Evolutionary conservation across 2,888 invertebrate genomes (phyloP).

Genomic region (Cephus spinipes): DNA sequence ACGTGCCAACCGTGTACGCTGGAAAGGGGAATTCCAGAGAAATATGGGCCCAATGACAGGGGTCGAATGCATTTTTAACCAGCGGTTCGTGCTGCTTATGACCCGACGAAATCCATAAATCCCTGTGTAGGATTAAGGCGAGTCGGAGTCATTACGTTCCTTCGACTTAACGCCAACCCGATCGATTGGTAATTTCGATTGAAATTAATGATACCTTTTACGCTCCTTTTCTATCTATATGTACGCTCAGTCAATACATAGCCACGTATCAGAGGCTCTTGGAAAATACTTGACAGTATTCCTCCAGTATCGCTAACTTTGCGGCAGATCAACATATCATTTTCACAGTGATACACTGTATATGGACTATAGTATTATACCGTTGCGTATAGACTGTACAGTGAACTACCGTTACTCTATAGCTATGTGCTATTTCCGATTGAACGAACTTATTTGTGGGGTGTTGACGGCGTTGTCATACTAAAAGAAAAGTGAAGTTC

Average conservation of each 20-base stretch:
- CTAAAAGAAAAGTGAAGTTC: background rate
- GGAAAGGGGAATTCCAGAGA: conserved; percentile 42
- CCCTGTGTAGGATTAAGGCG: conserved; percentile 16
- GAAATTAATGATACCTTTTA: conserved; percentile 42
- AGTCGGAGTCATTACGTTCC: background rate
- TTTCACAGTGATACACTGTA: background rate
- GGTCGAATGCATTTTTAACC: conserved; percentile 49
- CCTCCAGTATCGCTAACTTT: background rate
- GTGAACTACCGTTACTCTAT: background rate
- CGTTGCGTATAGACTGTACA: background rate
- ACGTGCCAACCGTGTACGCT: conserved; percentile 37
- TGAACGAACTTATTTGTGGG: background rate
- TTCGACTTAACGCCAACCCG: conserved; percentile 15
- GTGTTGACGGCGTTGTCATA: background rate
- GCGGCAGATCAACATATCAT: background rate
- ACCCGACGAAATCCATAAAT: conserved; percentile 24
- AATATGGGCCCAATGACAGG: conserved; percentile 52
- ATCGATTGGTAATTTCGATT: conserved; percentile 30
- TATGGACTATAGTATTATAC: background rate
- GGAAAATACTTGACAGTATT: no score
- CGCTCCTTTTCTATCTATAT: background rate
- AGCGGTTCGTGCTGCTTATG: conserved; percentile 23
- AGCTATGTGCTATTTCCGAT: background rate
- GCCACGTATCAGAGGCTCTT: background rate
- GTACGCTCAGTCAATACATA: background rate